phyloP scores from a whole-genome alignment of 2,113 vertebrate genomes.

The Genyomyrus donnyi region DNA sequence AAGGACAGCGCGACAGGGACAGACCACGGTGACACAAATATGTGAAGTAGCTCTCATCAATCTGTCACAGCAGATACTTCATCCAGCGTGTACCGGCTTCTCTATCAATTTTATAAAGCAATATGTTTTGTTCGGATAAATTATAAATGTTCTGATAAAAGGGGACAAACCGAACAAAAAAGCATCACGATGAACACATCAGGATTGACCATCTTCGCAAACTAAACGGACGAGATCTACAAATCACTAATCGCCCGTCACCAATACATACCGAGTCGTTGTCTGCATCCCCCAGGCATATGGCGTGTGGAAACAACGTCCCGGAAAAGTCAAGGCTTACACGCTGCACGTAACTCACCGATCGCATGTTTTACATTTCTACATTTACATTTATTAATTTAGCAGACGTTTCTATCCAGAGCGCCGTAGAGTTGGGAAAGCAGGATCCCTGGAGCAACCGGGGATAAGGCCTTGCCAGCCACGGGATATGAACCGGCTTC shows the following conservation, averaged over 20 bases:
- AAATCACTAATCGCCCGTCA: neutral
- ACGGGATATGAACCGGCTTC: neutral
- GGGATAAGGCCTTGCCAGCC: neutral
- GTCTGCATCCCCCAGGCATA: slow-evolving; percentile 88
- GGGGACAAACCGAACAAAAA: neutral
- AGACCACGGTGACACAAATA: neutral
- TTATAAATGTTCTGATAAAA: neutral
- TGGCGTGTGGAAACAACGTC: slow-evolving; percentile 82
- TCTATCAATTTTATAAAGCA: neutral
- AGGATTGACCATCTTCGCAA: neutral
- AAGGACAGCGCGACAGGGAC: slow-evolving; percentile 4
- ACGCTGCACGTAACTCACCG: slow-evolving; percentile 80
- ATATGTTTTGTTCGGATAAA: neutral
- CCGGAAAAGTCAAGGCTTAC: slow-evolving; percentile 84
- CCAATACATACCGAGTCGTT: slow-evolving; percentile 71
- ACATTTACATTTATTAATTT: neutral
- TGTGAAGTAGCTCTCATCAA: neutral
- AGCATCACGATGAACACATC: neutral
- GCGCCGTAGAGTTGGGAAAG: neutral
- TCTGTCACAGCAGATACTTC: neutral
- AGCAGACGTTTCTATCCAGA: neutral
- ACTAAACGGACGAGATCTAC: neutral
- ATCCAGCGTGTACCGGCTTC: neutral
- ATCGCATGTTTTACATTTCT: slow-evolving; percentile 60
- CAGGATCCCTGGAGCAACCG: neutral